A percentile compares a stretch with the other conserved stretches of the same genome.
These are phyloP conservation scores for Myotis vivesi DNA, from an alignment of 2,797 vertebrate genomes.

Conservation along the genomic window DNA sequence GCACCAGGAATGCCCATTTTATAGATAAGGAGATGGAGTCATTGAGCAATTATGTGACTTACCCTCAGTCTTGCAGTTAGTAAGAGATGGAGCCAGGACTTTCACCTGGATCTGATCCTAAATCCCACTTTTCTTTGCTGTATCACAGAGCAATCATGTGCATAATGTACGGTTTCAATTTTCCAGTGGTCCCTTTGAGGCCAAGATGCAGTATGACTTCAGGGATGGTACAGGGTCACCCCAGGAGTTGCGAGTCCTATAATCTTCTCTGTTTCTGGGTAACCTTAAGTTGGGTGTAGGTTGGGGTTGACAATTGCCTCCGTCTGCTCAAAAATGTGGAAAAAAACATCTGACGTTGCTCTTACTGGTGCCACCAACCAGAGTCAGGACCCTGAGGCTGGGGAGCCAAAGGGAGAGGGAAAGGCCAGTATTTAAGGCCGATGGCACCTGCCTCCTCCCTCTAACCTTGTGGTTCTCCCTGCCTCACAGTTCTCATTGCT, in stretches of 20 bases:
- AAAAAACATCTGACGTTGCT: neutral
- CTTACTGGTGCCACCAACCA: neutral
- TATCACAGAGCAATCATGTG: neutral
- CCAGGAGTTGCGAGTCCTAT: neutral
- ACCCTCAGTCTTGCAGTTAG: accelerated
- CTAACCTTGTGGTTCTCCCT: neutral
- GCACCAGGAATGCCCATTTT: neutral
- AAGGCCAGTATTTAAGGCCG: neutral
- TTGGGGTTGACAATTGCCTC: neutral
- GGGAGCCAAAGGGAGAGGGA: neutral
- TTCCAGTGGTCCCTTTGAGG: neutral
- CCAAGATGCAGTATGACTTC: neutral
- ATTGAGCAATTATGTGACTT: neutral
- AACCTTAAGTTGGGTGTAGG: neutral
- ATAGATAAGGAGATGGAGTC: neutral
- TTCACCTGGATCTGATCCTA: neutral
- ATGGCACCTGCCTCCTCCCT: neutral
- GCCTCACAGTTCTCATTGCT: neutral
- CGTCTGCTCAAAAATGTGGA: neutral
- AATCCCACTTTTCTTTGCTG: neutral
- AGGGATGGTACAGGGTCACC: neutral
- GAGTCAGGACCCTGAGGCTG: neutral
- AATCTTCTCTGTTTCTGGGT: neutral
- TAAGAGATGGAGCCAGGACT: neutral
- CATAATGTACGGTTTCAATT: neutral